Conservation (phyloP, 2,113 vertebrate species). For the Mola mola region DNA sequence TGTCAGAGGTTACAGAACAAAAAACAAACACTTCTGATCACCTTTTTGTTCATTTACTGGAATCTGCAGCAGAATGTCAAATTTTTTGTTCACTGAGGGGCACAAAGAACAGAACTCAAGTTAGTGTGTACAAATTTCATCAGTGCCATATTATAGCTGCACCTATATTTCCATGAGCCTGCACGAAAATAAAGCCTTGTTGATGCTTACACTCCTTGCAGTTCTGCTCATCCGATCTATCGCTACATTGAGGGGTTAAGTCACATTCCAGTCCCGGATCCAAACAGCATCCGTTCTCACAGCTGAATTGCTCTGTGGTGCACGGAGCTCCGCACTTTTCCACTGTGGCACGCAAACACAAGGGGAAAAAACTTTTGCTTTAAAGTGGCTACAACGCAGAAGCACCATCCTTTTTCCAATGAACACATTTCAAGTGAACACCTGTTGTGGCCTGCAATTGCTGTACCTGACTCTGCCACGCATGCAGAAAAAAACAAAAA, state of each 20-base stretch:
- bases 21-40: constrained; percentile 28
- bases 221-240: constrained; percentile 86
- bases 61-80: constrained; percentile 66
- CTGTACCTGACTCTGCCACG: no score
- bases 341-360: constrained; percentile 39
- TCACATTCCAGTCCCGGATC: constrained; percentile 90
- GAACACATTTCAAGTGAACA: no score
- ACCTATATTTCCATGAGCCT: not conserved
- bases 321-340: constrained; percentile 83
- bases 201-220: constrained; percentile 76
- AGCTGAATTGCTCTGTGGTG: constrained; percentile 81
- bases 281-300: constrained; percentile 90
- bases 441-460: no score
- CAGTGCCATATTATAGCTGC: not conserved
- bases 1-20: not conserved
- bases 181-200: constrained; percentile 7
- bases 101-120: constrained; percentile 15
- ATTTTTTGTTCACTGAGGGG: constrained; percentile 56
- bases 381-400: not conserved
- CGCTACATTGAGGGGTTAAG: constrained; percentile 81
- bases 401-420: not conserved
- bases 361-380: not conserved
- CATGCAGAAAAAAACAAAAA: no score
- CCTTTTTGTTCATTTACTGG: constrained; percentile 71
- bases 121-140: constrained; percentile 16